A percentile compares a stretch with the other conserved stretches of the same genome.
phyloP scores from a whole-genome alignment of 2,888 invertebrate species.

The Idaea straminata region DNA sequence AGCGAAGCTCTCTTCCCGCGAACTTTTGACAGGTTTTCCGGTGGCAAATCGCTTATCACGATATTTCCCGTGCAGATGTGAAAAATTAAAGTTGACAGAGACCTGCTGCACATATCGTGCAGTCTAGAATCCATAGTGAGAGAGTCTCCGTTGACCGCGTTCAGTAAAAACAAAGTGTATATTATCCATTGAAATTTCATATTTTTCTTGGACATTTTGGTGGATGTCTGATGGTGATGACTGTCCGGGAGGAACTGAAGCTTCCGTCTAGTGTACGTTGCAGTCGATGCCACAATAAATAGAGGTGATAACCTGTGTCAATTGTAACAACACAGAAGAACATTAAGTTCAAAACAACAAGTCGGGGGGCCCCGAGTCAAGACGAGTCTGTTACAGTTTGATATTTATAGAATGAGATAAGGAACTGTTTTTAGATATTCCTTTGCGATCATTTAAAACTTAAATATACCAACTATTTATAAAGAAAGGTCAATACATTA shows the following conservation, averaged over 20 bases:
- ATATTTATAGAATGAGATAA: constrained; percentile 72
- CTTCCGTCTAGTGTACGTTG: constrained; percentile 61
- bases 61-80: constrained; percentile 53
- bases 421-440: constrained; percentile 59
- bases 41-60: constrained; percentile 41
- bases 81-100: constrained; percentile 46
- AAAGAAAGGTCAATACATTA: not conserved
- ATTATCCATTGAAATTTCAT: constrained; percentile 43
- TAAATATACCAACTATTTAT: not conserved
- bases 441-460: constrained; percentile 9
- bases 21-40: constrained; percentile 38
- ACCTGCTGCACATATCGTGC: constrained; percentile 51
- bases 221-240: constrained; percentile 32
- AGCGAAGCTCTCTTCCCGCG: constrained; percentile 53
- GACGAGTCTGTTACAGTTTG: constrained; percentile 56
- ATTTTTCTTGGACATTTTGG: constrained; percentile 49
- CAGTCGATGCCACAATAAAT: constrained; percentile 62
- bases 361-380: constrained; percentile 56
- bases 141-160: constrained; percentile 41
- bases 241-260: constrained; percentile 52
- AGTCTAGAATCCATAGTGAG: constrained; percentile 48
- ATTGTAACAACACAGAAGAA: constrained; percentile 61
- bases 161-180: constrained; percentile 44
- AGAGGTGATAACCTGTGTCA: constrained; percentile 74
- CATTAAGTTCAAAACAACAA: constrained; percentile 75